Conservation (phyloP, 2,113 vertebrate species). For the Phalacrocorax pelagicus region DNA sequence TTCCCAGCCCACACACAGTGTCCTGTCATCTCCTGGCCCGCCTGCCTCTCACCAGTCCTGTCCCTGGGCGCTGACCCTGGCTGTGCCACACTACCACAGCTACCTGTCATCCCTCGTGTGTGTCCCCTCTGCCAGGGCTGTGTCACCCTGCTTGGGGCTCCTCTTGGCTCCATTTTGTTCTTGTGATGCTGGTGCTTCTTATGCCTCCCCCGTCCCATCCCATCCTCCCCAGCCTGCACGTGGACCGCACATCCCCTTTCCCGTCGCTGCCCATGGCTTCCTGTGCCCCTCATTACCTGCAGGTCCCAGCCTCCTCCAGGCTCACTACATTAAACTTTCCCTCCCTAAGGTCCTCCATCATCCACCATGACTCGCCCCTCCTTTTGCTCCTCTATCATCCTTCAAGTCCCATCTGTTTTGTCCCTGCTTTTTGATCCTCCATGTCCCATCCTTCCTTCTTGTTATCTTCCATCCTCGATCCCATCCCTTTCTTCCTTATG, state of each 20-base stretch:
- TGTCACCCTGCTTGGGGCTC: neutral
- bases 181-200: neutral
- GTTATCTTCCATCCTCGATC: neutral
- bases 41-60: neutral
- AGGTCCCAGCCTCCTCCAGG: neutral
- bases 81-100: neutral
- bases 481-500: neutral
- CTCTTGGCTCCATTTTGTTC: neutral
- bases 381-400: neutral
- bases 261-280: fast-evolving
- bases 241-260: neutral
- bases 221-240: neutral
- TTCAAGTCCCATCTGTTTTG: neutral
- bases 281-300: neutral
- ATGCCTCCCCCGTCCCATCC: neutral
- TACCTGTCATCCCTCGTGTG: fast-evolving
- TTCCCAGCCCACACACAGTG: neutral
- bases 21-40: neutral
- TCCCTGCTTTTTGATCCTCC: neutral
- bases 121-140: neutral
- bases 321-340: neutral
- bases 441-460: neutral
- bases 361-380: neutral
- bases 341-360: neutral
- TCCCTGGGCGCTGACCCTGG: neutral